phyloP scores from a whole-genome alignment of 30 jellyfish, hydroid and myxozoan genomes.

The Aurelia aurita region DNA sequence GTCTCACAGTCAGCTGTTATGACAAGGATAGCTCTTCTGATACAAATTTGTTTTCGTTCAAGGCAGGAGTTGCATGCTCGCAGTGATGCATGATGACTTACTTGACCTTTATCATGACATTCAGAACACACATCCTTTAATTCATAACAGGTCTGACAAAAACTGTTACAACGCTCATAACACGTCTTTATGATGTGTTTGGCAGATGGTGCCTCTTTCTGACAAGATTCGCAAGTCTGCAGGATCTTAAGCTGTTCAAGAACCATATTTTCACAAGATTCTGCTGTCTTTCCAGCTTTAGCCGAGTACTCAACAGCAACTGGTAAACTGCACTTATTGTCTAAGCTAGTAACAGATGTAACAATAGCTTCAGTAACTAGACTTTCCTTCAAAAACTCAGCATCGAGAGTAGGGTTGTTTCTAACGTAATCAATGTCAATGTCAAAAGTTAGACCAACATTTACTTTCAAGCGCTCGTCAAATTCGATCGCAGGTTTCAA shows the following conservation, averaged over 20 bases:
- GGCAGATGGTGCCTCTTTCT: slow-evolving; percentile 35
- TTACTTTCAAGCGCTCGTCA: slow-evolving; percentile 39
- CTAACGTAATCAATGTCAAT: slow-evolving; percentile 44
- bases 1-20: slow-evolving; percentile 45
- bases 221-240: slow-evolving; percentile 56
- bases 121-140: slow-evolving; percentile 26
- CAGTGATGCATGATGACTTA: slow-evolving; percentile 21
- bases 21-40: slow-evolving; percentile 38
- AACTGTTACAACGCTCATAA: too few species aligned
- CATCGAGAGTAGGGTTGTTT: slow-evolving; percentile 44
- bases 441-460: slow-evolving; percentile 46
- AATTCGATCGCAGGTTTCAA: slow-evolving; percentile 46
- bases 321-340: slow-evolving; percentile 48
- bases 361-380: slow-evolving; percentile 59
- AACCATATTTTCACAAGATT: slow-evolving; percentile 33
- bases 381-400: slow-evolving; percentile 42
- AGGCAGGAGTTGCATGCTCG: slow-evolving; percentile 48
- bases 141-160: too few species aligned
- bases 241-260: slow-evolving; percentile 52
- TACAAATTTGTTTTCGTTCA: not conserved
- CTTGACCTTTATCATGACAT: slow-evolving; percentile 36
- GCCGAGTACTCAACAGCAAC: slow-evolving; percentile 47
- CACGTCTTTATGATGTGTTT: too few species aligned
- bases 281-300: slow-evolving; percentile 64
- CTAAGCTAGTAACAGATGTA: slow-evolving; percentile 48